These are phyloP conservation scores for Cryptotermes secundus DNA, from an alignment of 1,140 invertebrate species.

Conservation along the genomic window DNA sequence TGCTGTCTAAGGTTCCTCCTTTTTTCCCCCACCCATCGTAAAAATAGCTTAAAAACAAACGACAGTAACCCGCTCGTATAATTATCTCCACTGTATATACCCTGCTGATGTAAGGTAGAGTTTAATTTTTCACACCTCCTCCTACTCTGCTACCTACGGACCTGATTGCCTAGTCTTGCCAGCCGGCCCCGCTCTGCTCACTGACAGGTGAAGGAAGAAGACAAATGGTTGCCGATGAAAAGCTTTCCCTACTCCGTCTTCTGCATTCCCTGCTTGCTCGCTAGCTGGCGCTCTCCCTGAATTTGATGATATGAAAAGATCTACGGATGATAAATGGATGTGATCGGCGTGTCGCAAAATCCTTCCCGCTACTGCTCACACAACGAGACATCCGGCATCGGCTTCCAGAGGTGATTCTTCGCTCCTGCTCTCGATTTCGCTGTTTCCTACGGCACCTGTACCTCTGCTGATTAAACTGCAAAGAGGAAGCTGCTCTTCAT, in stretches of 20 bases:
- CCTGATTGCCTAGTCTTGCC: background rate
- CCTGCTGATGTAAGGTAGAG: background rate
- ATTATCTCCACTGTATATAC: constrained; percentile 13
- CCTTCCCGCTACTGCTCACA: background rate
- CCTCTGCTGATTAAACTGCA: too few relatives aligned
- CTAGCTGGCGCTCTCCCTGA: constrained; percentile 11
- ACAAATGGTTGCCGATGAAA: constrained; percentile 31
- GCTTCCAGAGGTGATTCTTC: background rate
- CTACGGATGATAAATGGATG: constrained; percentile 32
- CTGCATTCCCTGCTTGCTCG: constrained; percentile 7
- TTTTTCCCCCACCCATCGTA: too few relatives aligned
- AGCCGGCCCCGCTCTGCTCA: constrained; percentile 8
- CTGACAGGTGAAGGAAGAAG: constrained; percentile 34
- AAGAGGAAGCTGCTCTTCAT: too few relatives aligned
- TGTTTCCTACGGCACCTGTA: too few relatives aligned
- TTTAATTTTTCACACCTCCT: background rate
- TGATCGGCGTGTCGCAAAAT: constrained; percentile 30
- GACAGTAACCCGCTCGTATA: background rate
- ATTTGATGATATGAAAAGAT: constrained; percentile 33
- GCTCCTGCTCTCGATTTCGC: too few relatives aligned
- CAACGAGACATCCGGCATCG: background rate
- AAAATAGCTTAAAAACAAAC: background rate
- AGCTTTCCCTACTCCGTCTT: constrained; percentile 18
- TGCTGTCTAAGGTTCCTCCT: background rate
- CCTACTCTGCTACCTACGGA: background rate